Conservation (phyloP, 1,140 invertebrate species). For the Diprion similis region DNA sequence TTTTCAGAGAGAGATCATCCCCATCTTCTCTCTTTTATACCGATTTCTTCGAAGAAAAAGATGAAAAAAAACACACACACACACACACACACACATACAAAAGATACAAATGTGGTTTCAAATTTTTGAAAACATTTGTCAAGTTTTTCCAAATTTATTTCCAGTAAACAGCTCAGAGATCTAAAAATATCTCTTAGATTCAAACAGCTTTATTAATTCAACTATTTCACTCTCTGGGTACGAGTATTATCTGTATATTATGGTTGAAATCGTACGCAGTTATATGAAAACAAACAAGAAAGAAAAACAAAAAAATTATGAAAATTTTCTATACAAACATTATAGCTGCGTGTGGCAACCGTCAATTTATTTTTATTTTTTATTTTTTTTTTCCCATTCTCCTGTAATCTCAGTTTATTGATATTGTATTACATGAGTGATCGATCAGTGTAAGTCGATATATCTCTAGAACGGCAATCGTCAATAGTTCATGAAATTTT, state of each 20-base stretch:
- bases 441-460: too few relatives aligned
- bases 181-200: too few relatives aligned
- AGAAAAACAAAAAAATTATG: neutral
- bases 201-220: neutral
- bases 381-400: neutral
- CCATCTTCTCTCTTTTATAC: neutral
- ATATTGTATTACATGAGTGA: too few relatives aligned
- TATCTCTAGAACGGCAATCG: too few relatives aligned
- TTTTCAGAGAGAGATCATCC: neutral
- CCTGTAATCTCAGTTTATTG: neutral
- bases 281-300: neutral
- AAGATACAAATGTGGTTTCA: neutral
- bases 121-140: neutral
- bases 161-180: too few relatives aligned
- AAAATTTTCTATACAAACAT: neutral
- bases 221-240: neutral
- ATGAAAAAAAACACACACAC: neutral
- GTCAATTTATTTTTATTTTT: neutral
- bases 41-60: neutral
- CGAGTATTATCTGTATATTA: neutral
- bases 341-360: neutral
- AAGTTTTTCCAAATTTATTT: neutral
- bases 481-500: too few relatives aligned
- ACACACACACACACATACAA: neutral
- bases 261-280: neutral